Percentiles rank a stretch among this genome's conserved stretches.
phyloP scores from a whole-genome alignment of 2,888 invertebrate genomes.

The Melinaea menophilus region DNA sequence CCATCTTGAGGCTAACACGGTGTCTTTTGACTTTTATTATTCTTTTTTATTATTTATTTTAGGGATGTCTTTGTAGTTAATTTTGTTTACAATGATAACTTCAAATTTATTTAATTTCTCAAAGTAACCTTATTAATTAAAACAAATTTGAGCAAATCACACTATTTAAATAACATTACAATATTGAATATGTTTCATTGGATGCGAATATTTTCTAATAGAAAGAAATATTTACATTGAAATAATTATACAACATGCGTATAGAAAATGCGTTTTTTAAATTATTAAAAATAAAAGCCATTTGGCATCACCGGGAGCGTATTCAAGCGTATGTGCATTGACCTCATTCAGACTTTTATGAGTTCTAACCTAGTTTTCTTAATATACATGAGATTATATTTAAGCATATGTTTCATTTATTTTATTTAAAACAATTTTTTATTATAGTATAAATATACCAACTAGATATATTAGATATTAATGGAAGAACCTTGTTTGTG shows the following conservation, averaged over 20 bases:
- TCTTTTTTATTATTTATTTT: too few relatives aligned
- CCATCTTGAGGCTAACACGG: too few relatives aligned
- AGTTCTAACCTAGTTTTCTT: constrained; percentile 14
- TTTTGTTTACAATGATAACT: too few relatives aligned
- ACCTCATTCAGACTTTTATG: constrained; percentile 16
- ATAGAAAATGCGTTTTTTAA: constrained; percentile 3
- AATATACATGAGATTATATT: constrained; percentile 7
- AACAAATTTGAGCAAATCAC: too few relatives aligned
- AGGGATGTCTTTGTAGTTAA: too few relatives aligned
- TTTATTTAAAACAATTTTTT: neutral
- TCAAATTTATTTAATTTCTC: too few relatives aligned
- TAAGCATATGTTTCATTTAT: neutral
- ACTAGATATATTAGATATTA: neutral
- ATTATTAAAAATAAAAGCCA: constrained; percentile 13
- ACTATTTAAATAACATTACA: too few relatives aligned
- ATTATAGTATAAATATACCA: neutral
- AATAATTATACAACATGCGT: constrained; percentile 1
- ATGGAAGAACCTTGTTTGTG: neutral
- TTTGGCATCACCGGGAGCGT: constrained; percentile 14
- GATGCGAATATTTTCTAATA: too few relatives aligned
- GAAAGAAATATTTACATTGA: neutral
- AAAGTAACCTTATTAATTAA: too few relatives aligned
- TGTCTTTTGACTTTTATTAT: too few relatives aligned
- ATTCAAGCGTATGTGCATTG: constrained; percentile 15
- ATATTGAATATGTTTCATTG: too few relatives aligned